phyloP scores from a whole-genome alignment of 35 echinoderm and acorn worm genomes.

The Apostichopus parvimensis region DNA sequence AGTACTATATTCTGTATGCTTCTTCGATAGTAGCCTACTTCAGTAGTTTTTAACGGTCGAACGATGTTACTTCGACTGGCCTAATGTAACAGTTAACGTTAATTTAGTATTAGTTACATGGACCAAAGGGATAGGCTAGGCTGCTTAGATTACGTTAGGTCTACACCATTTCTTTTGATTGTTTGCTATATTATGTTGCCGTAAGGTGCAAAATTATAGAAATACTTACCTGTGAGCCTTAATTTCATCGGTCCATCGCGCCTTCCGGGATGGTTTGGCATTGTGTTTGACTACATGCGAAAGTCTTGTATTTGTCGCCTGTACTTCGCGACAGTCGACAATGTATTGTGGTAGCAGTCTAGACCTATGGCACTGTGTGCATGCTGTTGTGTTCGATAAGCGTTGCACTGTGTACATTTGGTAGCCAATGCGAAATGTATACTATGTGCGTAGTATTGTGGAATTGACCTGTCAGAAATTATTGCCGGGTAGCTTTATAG shows the following conservation, averaged over 20 bases:
- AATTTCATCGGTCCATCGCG: slow-evolving; percentile 69
- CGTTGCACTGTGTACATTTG: not conserved
- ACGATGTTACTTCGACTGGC: too few species aligned
- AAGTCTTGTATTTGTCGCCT: not conserved
- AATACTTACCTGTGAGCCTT: slow-evolving; percentile 52
- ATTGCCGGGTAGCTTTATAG: not conserved
- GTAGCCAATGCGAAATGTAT: too few species aligned
- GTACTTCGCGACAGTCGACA: slow-evolving; percentile 16
- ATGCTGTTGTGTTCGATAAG: not conserved
- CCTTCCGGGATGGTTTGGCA: slow-evolving; percentile 67
- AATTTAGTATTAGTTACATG: too few species aligned
- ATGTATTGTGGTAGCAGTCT: not conserved
- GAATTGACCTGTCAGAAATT: slow-evolving; percentile 8
- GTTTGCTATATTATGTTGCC: too few species aligned
- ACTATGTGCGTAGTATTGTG: not conserved
- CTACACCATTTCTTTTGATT: too few species aligned
- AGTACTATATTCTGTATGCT: too few species aligned
- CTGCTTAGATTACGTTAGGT: too few species aligned
- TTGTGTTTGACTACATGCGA: slow-evolving; percentile 31
- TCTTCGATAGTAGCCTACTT: too few species aligned
- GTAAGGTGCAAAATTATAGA: not conserved
- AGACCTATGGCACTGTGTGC: not conserved
- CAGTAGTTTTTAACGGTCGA: too few species aligned
- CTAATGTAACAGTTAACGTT: too few species aligned
- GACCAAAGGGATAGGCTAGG: too few species aligned